Evolutionary conservation across 2,888 invertebrate genomes (phyloP), one percentile per base, ranked within the genome.

Genomic region (Augiades crinisus): DNA sequence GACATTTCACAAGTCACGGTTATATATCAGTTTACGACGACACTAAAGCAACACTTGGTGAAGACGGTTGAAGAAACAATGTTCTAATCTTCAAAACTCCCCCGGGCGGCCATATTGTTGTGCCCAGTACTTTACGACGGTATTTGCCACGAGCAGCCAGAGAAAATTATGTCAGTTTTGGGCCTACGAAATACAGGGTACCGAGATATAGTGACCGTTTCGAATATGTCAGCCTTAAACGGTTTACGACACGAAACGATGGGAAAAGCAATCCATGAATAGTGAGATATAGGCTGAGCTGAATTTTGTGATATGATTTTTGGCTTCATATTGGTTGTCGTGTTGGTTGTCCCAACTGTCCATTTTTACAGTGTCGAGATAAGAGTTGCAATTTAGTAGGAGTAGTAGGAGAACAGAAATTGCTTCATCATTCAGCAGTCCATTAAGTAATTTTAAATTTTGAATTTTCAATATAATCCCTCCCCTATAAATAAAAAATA

Each of bases 61-160:
- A 16, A 17, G 16, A 12, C 17, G n/a, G n/a, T 36, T 12, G 16
- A 30, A 12, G 37, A 30, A 37, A 27, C 37, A 10, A 14, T 37
- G 27, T 37, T 37, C 13, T 37, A 47, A 37, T 47, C 47, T 30
- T 19, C 19, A 43, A 30, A 30, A 43, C 36, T 47, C 45, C 45
- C 45, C 5, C 33, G 22, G 45, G 45, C n/a, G 16, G 45, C 37
- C 37, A 37, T 47, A 37, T 37, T 47, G 47, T 45, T 27, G 19
- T 22, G 30, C 13, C 30, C 7, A 8, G 19, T 37, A 37, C 16
- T 47, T 36, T 47, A 47, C 13, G 16, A 30, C 46, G 46, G 46
- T 8, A 47, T 47, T 46, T 27, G 21, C 38, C 19, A 31, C 43
- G 30, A 30, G n/a, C 37, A 14, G 12, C 19, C 27, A n/a, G 13